These are phyloP conservation scores for Prietella phreatophila DNA, from an alignment of 2,113 vertebrate genomes.

Conservation along the genomic window DNA sequence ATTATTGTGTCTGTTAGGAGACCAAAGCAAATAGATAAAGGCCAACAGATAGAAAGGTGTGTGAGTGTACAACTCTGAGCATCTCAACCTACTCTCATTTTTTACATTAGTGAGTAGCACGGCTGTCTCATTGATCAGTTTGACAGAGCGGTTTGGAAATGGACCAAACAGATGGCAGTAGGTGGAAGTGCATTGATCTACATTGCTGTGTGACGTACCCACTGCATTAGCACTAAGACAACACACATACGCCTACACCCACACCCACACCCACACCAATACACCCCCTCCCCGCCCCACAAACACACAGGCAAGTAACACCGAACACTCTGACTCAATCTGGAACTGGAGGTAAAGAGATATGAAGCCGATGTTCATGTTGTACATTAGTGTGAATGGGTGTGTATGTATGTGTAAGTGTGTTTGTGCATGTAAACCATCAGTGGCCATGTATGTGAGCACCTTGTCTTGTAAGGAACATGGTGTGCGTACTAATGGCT, in stretches of 20 bases:
- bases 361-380: conserved; percentile 30
- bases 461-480: conserved; percentile 22
- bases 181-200: conserved; percentile 6
- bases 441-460: neutral
- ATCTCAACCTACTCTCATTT: neutral
- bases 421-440: conserved; percentile 6
- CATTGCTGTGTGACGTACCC: neutral
- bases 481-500: conserved; percentile 6
- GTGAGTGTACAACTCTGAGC: neutral
- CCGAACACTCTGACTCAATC: neutral
- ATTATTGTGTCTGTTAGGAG: neutral
- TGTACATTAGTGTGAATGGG: conserved; percentile 10
- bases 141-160: conserved; percentile 10
- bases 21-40: neutral
- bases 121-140: conserved; percentile 14
- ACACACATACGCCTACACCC: neutral
- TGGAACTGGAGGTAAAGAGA: conserved; percentile 47
- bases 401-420: conserved; percentile 15
- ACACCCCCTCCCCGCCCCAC: too few species aligned
- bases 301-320: neutral
- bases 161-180: conserved; percentile 14
- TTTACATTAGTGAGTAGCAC: neutral
- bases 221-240: conserved; percentile 6
- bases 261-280: neutral
- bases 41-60: neutral